Conservation (phyloP, 2,797 vertebrate species). For the Phoebastria nigripes region DNA sequence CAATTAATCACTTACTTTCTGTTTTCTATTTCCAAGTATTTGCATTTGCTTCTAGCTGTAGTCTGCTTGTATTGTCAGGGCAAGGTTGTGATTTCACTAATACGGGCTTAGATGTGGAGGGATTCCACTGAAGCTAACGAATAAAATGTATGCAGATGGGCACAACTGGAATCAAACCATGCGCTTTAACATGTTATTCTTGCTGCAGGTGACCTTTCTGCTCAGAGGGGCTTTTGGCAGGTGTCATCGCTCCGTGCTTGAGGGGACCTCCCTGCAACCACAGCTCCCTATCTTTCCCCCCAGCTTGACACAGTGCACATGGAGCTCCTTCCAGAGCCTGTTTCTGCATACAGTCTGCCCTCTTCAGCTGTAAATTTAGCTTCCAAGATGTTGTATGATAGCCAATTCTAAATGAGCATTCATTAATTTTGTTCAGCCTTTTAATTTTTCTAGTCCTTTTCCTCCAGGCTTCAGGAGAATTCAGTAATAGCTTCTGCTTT, state of each 20-base stretch:
- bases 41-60: slow-evolving; percentile 27
- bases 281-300: neutral
- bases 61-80: neutral
- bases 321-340: neutral
- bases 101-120: neutral
- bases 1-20: slow-evolving; percentile 36
- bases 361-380: slow-evolving; percentile 49
- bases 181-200: neutral
- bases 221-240: neutral
- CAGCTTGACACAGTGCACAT: neutral
- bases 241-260: neutral
- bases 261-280: neutral
- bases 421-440: slow-evolving; percentile 55
- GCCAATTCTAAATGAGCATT: slow-evolving; percentile 55
- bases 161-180: neutral
- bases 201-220: slow-evolving; percentile 28
- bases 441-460: slow-evolving; percentile 48
- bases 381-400: slow-evolving; percentile 35
- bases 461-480: neutral
- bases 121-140: neutral
- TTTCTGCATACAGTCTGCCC: neutral
- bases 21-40: slow-evolving; percentile 49
- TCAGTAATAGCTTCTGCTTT: slow-evolving; percentile 41
- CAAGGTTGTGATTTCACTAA: neutral
- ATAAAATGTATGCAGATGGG: neutral